Percentiles rank a stretch among this genome's conserved stretches.
phyloP scores from a whole-genome alignment of 1,140 invertebrate genomes.

The Gryllus bimaculatus region DNA sequence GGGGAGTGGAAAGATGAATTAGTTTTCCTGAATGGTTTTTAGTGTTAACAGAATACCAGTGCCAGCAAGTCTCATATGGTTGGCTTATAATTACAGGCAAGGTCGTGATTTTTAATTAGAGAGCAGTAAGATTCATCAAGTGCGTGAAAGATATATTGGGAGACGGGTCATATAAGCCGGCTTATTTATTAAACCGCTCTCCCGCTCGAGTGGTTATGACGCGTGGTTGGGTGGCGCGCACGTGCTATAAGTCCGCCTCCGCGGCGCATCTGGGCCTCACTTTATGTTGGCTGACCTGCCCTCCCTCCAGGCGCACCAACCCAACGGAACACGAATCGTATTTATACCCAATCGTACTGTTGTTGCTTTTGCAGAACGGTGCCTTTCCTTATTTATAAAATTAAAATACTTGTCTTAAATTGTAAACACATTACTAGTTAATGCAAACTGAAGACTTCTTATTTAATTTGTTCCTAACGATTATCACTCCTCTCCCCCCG shows the following conservation, averaged over 20 bases:
- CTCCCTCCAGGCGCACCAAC: neutral
- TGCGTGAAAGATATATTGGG: neutral
- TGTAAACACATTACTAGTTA: no score
- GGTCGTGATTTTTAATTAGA: slow-evolving; percentile 18
- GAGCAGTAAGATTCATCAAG: neutral
- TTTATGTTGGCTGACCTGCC: no score
- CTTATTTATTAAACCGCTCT: slow-evolving; percentile 9
- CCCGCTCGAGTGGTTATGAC: neutral
- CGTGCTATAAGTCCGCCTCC: neutral
- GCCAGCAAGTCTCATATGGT: neutral
- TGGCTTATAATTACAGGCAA: slow-evolving; percentile 14
- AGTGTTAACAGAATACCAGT: neutral
- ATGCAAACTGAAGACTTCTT: no score
- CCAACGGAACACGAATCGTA: no score
- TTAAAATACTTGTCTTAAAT: no score
- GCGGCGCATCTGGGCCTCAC: no score
- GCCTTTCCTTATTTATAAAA: no score
- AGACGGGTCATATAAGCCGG: neutral
- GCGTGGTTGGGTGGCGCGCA: neutral
- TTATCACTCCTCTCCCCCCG: no score
- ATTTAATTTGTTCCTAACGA: no score
- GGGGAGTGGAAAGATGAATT: neutral
- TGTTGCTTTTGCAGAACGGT: no score
- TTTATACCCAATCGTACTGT: no score
- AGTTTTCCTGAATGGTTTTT: neutral